Evolutionary conservation across 2,113 vertebrate genomes (phyloP).

Genomic region (Atractosteus spatula): DNA sequence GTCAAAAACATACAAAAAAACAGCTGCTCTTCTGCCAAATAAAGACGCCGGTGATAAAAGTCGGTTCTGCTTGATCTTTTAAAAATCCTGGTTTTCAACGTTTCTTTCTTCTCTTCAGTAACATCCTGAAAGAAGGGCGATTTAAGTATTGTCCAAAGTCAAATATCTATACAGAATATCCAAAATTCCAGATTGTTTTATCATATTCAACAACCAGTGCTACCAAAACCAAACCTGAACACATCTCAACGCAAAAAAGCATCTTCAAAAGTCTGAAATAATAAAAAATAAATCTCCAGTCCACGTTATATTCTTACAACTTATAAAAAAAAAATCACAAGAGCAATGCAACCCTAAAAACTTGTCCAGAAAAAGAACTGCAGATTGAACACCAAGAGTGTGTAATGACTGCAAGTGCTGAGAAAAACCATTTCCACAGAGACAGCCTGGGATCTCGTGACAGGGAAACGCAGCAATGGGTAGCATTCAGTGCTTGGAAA

Average conservation of each 20-base stretch:
- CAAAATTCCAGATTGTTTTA: not conserved
- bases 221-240: constrained; percentile 50
- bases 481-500: constrained; percentile 73
- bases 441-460: constrained; percentile 58
- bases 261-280: constrained; percentile 51
- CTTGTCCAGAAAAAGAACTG: constrained; percentile 69
- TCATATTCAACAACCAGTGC: constrained; percentile 63
- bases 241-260: constrained; percentile 28
- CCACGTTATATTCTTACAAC: constrained; percentile 65
- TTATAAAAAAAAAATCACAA: constrained; percentile 73
- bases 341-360: constrained; percentile 61
- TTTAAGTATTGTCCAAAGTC: constrained; percentile 36
- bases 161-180: constrained; percentile 27
- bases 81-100: constrained; percentile 60
- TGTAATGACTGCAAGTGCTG: constrained; percentile 64
- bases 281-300: not conserved
- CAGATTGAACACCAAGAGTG: constrained; percentile 69
- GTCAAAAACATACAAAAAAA: constrained; percentile 85
- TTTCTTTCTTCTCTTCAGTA: constrained; percentile 43
- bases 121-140: constrained; percentile 32
- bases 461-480: constrained; percentile 64
- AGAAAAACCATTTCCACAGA: constrained; percentile 40
- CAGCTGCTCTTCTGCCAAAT: constrained; percentile 80
- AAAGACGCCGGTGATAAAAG: constrained; percentile 80
- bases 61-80: constrained; percentile 67